These are phyloP conservation scores for Crotalus helleri DNA, from an alignment of 2,113 vertebrate genomes.

Conservation along the genomic window DNA sequence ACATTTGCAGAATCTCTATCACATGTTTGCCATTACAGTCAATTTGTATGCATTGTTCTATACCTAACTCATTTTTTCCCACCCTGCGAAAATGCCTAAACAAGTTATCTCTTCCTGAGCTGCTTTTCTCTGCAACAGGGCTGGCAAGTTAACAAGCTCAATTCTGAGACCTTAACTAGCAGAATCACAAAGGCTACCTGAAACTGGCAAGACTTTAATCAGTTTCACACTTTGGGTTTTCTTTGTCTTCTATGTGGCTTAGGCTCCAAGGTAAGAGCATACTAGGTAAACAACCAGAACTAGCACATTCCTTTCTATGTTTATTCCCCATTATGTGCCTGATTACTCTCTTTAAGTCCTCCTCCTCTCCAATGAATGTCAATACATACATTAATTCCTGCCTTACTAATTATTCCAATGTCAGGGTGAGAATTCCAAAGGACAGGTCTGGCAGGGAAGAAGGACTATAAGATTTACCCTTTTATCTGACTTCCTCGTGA, in stretches of 20 bases:
- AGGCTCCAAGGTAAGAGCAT: background rate
- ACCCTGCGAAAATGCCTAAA: background rate
- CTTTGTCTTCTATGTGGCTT: background rate
- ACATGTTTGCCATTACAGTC: background rate
- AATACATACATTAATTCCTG: background rate
- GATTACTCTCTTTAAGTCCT: background rate
- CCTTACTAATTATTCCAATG: background rate
- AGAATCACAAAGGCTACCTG: background rate
- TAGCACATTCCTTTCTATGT: background rate
- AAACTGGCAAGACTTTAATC: background rate
- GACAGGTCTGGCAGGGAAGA: background rate
- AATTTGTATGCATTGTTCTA: background rate
- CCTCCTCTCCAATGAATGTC: background rate
- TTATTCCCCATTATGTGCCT: background rate
- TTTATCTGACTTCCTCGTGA: background rate
- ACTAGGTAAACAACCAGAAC: background rate
- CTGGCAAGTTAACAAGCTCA: background rate
- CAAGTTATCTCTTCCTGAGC: background rate
- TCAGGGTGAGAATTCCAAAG: background rate
- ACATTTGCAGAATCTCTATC: background rate
- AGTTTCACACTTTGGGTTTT: background rate
- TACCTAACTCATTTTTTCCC: background rate
- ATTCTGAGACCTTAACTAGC: background rate
- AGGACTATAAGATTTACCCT: background rate
- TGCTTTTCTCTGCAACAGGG: background rate